A percentile compares a stretch with the other conserved stretches of the same genome.
These are phyloP conservation scores for Metridium senile DNA, from an alignment of 92 coral and sea anemone genomes.

Conservation along the genomic window DNA sequence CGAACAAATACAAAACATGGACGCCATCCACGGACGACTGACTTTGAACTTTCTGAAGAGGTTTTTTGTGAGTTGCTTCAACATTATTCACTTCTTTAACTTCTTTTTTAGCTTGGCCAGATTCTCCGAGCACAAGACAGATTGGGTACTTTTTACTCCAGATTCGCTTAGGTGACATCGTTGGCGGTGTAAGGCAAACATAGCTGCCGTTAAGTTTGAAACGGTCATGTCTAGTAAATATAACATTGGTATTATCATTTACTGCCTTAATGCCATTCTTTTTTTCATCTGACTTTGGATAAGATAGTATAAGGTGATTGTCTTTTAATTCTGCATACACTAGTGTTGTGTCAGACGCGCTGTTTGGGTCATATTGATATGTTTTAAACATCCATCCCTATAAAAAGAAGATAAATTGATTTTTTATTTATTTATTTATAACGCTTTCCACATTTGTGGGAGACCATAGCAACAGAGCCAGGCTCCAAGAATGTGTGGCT, in stretches of 20 bases:
- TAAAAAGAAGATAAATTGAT: not conserved
- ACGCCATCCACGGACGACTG: slow-evolving; percentile 64
- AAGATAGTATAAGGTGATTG: slow-evolving; percentile 68
- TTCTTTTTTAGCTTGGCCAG: slow-evolving; percentile 28
- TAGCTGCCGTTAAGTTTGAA: slow-evolving; percentile 73
- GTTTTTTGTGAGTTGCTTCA: slow-evolving; percentile 11
- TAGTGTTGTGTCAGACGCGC: slow-evolving; percentile 60
- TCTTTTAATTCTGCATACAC: slow-evolving; percentile 73
- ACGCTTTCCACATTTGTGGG: no score
- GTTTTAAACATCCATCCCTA: slow-evolving; percentile 99
- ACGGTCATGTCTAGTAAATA: slow-evolving; percentile 59
- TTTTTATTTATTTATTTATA: not conserved
- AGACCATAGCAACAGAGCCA: no score
- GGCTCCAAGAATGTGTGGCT: no score
- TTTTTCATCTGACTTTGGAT: slow-evolving; percentile 76
- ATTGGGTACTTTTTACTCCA: slow-evolving; percentile 97
- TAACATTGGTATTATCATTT: slow-evolving; percentile 46
- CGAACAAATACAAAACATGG: slow-evolving; percentile 61
- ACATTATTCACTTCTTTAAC: slow-evolving; percentile 34
- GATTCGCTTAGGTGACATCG: slow-evolving; percentile 71
- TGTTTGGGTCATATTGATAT: slow-evolving; percentile 66
- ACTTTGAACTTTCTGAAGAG: slow-evolving; percentile 36
- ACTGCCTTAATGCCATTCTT: slow-evolving; percentile 75
- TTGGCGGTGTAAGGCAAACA: slow-evolving; percentile 71
- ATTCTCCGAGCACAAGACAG: slow-evolving; percentile 49